phyloP scores from a whole-genome alignment of 2,888 invertebrate genomes.

The Ennomos quercinarius region DNA sequence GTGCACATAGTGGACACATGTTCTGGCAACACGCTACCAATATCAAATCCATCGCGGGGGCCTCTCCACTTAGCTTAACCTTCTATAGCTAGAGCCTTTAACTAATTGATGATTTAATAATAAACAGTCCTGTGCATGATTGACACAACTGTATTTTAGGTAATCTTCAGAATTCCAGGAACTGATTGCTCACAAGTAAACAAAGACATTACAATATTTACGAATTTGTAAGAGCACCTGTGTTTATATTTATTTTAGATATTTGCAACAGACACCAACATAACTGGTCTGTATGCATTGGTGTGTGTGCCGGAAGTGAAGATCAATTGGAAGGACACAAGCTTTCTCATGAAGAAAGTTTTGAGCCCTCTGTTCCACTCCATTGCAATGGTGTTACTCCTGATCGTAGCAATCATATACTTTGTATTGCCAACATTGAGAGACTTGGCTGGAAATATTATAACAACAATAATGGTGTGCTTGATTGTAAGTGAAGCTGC shows the following conservation, averaged over 20 bases:
- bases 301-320: constrained; percentile 90
- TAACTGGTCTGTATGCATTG: constrained; percentile 88
- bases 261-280: constrained; percentile 76
- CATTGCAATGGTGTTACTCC: constrained; percentile 88
- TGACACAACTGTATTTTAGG: too few species aligned
- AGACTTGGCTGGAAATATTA: constrained; percentile 93
- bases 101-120: too few species aligned
- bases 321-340: constrained; percentile 90
- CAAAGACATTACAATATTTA: too few species aligned
- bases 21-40: too few species aligned
- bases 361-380: constrained; percentile 92
- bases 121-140: too few species aligned
- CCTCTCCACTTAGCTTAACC: too few species aligned
- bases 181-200: too few species aligned
- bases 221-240: neutral
- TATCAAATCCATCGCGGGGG: too few species aligned
- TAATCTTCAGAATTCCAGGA: too few species aligned
- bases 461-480: constrained; percentile 92
- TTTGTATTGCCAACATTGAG: constrained; percentile 93
- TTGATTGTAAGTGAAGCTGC: constrained; percentile 91
- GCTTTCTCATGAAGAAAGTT: constrained; percentile 90
- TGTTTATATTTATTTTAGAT: constrained; percentile 69
- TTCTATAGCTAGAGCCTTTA: too few species aligned
- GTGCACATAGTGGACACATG: too few species aligned
- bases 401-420: constrained; percentile 91